Evolutionary conservation across 2,113 vertebrate species (phyloP).

Genomic region (Saguinus imperator): DNA sequence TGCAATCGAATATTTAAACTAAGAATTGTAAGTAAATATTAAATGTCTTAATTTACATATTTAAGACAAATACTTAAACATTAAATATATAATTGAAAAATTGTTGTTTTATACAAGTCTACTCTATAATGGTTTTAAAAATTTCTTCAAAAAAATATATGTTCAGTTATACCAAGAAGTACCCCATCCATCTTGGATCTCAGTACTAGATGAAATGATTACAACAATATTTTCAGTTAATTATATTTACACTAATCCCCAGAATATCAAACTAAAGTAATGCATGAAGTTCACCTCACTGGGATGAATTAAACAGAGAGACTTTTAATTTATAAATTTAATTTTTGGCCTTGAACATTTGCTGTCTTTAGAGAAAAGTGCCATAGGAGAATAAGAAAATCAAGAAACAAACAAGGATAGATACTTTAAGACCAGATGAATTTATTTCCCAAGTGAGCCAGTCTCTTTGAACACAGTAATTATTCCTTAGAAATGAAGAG

Average conservation of each 20-base stretch:
- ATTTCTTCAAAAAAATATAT: background rate
- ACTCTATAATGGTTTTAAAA: background rate
- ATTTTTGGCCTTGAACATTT: background rate
- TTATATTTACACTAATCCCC: background rate
- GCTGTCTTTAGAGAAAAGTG: background rate
- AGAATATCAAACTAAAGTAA: background rate
- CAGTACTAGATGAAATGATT: background rate
- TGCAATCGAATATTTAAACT: background rate
- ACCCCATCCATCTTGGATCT: background rate
- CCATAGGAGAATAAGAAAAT: slow-evolving; percentile 37
- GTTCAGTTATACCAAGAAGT: background rate
- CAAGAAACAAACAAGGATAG: slow-evolving; percentile 57
- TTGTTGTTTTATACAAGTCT: background rate
- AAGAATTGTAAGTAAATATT: slow-evolving; percentile 18
- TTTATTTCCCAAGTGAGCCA: slow-evolving; percentile 53
- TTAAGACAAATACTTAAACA: background rate
- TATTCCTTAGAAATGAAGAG: slow-evolving; percentile 31
- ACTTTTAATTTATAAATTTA: background rate
- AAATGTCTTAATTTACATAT: background rate
- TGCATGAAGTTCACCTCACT: background rate
- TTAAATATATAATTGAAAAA: background rate
- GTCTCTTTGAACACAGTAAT: slow-evolving; percentile 44
- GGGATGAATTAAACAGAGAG: background rate
- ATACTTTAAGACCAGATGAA: slow-evolving; percentile 1
- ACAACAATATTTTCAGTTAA: slow-evolving; percentile 19